These are phyloP conservation scores for Microplitis manilae DNA, from an alignment of 2,888 invertebrate species.

Conservation along the genomic window DNA sequence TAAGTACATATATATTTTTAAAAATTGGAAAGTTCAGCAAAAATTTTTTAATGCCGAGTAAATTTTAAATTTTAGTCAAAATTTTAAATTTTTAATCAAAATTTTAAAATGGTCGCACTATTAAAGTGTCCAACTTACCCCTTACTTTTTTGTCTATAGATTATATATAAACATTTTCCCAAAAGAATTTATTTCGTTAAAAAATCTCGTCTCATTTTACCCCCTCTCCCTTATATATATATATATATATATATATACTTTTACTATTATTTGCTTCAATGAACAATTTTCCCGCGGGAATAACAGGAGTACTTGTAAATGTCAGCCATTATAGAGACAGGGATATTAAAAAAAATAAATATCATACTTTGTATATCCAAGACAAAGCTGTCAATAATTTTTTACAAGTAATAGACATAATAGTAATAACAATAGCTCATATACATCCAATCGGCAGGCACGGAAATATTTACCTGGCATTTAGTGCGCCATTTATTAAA, in stretches of 20 bases:
- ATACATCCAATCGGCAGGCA: neutral
- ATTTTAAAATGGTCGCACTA: no score
- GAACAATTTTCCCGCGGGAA: slow-evolving; percentile 30
- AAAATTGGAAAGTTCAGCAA: no score
- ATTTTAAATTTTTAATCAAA: no score
- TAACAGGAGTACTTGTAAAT: slow-evolving; percentile 20
- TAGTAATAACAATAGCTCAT: neutral
- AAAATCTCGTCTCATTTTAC: no score
- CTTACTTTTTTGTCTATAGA: no score
- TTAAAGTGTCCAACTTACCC: no score
- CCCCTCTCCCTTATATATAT: no score
- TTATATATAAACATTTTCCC: no score
- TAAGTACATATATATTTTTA: no score
- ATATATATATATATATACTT: neutral
- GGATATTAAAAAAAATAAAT: slow-evolving; percentile 16
- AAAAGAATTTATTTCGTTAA: no score
- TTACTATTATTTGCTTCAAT: slow-evolving; percentile 30
- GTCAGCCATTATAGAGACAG: neutral
- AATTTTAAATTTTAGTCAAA: no score
- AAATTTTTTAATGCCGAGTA: no score
- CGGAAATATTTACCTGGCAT: slow-evolving; percentile 14
- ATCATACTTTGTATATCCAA: neutral
- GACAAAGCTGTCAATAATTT: slow-evolving; percentile 21
- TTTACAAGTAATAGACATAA: neutral
- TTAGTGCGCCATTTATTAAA: slow-evolving; percentile 32